A percentile compares a stretch with the other conserved stretches of the same genome.
Conservation (phyloP, 1,140 invertebrate species). For the Cotesia chilonis region DNA sequence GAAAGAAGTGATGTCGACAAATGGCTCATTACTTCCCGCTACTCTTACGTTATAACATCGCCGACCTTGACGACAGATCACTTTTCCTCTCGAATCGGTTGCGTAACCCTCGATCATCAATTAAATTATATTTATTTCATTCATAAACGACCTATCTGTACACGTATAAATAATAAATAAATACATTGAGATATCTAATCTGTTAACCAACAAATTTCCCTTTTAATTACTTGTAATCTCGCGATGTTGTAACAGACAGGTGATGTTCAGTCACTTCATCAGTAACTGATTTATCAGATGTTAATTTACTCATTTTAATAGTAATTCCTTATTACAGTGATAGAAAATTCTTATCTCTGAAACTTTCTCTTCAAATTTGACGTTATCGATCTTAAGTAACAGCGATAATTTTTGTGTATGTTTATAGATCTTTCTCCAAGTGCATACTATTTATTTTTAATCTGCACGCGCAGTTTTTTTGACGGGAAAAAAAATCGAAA, state of each 20-base stretch:
- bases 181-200: constrained; percentile 9
- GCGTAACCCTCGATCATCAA: constrained; percentile 29
- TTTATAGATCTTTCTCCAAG: no score
- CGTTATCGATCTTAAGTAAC: background rate
- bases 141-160: constrained; percentile 22
- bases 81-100: constrained; percentile 55
- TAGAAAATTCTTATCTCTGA: background rate
- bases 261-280: no score
- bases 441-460: no score
- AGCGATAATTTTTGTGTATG: background rate
- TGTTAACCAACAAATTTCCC: background rate
- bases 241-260: no score
- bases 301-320: no score
- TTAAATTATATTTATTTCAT: constrained; percentile 8
- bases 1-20: constrained; percentile 50
- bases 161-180: constrained; percentile 3
- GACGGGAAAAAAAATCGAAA: no score
- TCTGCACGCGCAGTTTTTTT: no score
- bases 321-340: no score
- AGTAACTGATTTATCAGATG: no score
- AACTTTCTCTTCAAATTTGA: constrained; percentile 34
- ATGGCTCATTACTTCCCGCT: constrained; percentile 46
- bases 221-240: no score
- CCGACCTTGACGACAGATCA: constrained; percentile 56
- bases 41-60: constrained; percentile 39